phyloP scores from a whole-genome alignment of 2,113 vertebrate species.

The Uria aalge region DNA sequence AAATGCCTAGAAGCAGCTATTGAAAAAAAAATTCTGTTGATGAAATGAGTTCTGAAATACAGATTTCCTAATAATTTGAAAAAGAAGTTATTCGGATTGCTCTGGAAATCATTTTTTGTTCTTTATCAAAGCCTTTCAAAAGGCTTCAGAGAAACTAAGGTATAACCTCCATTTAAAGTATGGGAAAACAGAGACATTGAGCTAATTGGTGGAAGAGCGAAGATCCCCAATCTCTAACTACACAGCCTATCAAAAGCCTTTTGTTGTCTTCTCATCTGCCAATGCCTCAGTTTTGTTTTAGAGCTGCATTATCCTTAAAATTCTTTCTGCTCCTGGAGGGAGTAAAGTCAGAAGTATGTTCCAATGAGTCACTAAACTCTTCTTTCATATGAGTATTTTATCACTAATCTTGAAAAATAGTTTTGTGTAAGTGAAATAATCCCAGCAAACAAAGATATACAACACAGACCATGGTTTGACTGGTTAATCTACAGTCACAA shows the following conservation, averaged over 20 bases:
- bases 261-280: not conserved
- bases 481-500: not conserved
- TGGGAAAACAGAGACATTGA: not conserved
- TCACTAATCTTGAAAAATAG: not conserved
- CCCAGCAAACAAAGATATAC: not conserved
- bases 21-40: not conserved
- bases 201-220: not conserved
- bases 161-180: not conserved
- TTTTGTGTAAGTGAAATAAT: not conserved
- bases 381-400: not conserved
- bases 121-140: not conserved
- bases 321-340: not conserved
- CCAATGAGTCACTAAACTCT: not conserved
- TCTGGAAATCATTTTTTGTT: not conserved
- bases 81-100: not conserved
- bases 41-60: not conserved
- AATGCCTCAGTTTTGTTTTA: not conserved
- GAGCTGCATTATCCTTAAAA: not conserved
- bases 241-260: not conserved
- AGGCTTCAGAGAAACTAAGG: not conserved
- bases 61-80: not conserved
- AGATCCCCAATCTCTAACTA: not conserved
- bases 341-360: not conserved
- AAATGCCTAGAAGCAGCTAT: not conserved
- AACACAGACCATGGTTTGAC: not conserved